Evolutionary conservation across 2,888 invertebrate genomes (phyloP), one percentile per base, ranked within the genome.

Genomic region (Elmis aenea): DNA sequence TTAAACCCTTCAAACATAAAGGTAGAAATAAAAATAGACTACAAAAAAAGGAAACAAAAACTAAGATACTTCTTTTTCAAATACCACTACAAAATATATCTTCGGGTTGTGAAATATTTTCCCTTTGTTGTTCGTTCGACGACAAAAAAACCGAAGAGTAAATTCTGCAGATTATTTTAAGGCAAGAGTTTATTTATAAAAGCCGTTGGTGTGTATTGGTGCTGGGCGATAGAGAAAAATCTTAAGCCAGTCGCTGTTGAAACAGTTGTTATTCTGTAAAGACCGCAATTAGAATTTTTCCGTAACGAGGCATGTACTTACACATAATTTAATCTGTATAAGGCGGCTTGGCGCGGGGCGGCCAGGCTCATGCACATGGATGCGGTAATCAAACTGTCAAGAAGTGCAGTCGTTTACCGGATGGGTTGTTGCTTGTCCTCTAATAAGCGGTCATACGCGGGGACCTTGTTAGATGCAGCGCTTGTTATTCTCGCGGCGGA

Each of bases 301-400:
- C 18, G 32, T 35, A 35, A 32, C 25, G 33, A 31, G 26, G 20
- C 35, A 24, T 25, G 24, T 28, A 23, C 29, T 31, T 29, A 35
- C 28, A 31, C 23, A 36, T 40, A 37, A 40, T 44, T 39, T 36
- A 39, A 40, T 29, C 20, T 15, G n/a, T n/a, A n/a, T n/a, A n/a
- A n/a, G n/a, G n/a, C 9, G 27, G 31, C 15, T n/a, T 20, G 15
- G 20, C 9, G 30, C 16, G 32, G 38, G 36, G 25, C 21, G 16
- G 22, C 21, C 23, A 28, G 29, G 38, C 48, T 54, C 54, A 52
- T 54, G 49, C 53, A 54, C 53, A 54, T 55, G 54, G 54, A 54
- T 53, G 54, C 42, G 42, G 52, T 35, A 56, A 57, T 55, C 54
- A 55, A 54, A 55, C 56, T 54, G 57, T 55, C 55, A 54, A 37